Percentiles rank a stretch among this genome's conserved stretches.
Evolutionary conservation across 1,140 invertebrate genomes (phyloP).

Genomic region (Maniola jurtina): DNA sequence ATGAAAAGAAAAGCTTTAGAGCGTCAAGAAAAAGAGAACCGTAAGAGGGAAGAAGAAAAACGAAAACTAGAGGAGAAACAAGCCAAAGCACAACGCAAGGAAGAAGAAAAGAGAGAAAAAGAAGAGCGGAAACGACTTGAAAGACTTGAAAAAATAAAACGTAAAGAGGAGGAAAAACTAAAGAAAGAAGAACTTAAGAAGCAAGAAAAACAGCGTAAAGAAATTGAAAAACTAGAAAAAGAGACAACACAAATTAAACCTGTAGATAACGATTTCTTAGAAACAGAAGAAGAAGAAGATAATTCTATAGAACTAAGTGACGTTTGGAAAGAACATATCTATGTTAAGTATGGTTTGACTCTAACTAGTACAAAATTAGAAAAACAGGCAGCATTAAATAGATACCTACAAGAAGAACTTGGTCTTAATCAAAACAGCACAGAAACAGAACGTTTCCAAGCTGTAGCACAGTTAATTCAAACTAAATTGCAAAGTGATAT

Average conservation of each 20-base stretch:
- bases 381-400: slow-evolving; percentile 51
- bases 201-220: slow-evolving; percentile 42
- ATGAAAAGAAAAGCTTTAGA: slow-evolving; percentile 40
- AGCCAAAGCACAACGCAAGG: slow-evolving; percentile 46
- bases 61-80: slow-evolving; percentile 40
- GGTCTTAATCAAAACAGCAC: slow-evolving; percentile 56
- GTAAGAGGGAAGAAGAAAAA: slow-evolving; percentile 31
- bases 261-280: slow-evolving; percentile 39
- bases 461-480: slow-evolving; percentile 55
- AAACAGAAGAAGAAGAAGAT: slow-evolving; percentile 48
- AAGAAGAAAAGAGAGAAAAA: slow-evolving; percentile 43
- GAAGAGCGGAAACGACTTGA: slow-evolving; percentile 45
- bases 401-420: slow-evolving; percentile 57
- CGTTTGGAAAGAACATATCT: slow-evolving; percentile 62
- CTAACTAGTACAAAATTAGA: slow-evolving; percentile 48
- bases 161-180: slow-evolving; percentile 40
- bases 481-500: slow-evolving; percentile 48
- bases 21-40: slow-evolving; percentile 43
- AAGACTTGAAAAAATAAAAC: slow-evolving; percentile 41
- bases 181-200: slow-evolving; percentile 45
- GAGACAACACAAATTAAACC: slow-evolving; percentile 35
- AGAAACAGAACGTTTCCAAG: slow-evolving; percentile 54
- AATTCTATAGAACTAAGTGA: slow-evolving; percentile 55
- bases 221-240: slow-evolving; percentile 42
- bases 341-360: slow-evolving; percentile 58